phyloP scores from a whole-genome alignment of 2,888 invertebrate species.

The Cheilosia variabilis region DNA sequence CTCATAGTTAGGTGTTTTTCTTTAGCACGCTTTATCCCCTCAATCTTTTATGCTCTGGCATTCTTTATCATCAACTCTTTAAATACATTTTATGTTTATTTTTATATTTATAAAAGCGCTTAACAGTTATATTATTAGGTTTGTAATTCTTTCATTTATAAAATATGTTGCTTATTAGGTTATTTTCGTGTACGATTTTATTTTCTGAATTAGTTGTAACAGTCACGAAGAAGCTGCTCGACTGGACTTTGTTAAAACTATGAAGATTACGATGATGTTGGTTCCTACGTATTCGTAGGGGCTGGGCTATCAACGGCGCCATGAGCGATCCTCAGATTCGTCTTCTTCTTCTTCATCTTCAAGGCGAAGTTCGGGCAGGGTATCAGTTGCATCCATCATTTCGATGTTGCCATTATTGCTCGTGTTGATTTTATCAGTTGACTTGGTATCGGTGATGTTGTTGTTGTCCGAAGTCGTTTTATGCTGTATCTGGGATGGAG shows the following conservation, averaged over 20 bases:
- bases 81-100: constrained; percentile 40
- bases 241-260: constrained; percentile 43
- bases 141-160: constrained; percentile 40
- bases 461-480: constrained; percentile 75
- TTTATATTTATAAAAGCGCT: constrained; percentile 60
- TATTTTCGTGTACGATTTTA: constrained; percentile 33
- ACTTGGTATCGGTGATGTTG: constrained; percentile 39
- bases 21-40: constrained; percentile 59
- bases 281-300: constrained; percentile 15
- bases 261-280: constrained; percentile 44
- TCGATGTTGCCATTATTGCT: constrained; percentile 58
- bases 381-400: constrained; percentile 80
- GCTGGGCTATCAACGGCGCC: constrained; percentile 90
- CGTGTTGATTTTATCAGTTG: constrained; percentile 43
- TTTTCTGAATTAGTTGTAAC: constrained; percentile 29
- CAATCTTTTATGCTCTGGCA: constrained; percentile 31
- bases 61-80: constrained; percentile 33
- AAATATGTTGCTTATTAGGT: constrained; percentile 26
- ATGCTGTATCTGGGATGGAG: constrained; percentile 40
- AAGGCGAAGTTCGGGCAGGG: constrained; percentile 87
- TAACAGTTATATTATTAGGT: constrained; percentile 55
- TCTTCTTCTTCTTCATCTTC: constrained; percentile 95
- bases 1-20: constrained; percentile 66
- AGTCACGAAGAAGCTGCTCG: constrained; percentile 48
- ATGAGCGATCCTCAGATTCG: constrained; percentile 92